Percentiles rank a stretch among this genome's conserved stretches.
phyloP scores from a whole-genome alignment of 2,888 invertebrate genomes.

The Cylloceria caligata region DNA sequence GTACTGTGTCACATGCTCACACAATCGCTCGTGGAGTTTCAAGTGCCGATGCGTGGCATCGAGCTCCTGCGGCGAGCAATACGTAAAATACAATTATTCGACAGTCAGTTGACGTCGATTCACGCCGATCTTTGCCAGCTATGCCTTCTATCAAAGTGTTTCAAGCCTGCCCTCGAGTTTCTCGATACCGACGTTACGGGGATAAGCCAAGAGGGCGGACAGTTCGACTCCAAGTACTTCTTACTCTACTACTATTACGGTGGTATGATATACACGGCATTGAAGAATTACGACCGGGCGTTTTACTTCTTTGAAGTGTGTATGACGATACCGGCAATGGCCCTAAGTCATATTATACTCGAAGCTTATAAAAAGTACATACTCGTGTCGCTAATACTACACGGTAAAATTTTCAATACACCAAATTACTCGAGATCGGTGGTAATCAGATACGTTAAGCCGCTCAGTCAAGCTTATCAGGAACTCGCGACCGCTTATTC shows the following conservation, averaged over 20 bases:
- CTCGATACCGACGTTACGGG: conserved; percentile 96
- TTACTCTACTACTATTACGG: conserved; percentile 98
- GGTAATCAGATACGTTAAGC: conserved; percentile 93
- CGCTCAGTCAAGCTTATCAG: conserved; percentile 94
- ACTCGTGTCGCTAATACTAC: conserved; percentile 94
- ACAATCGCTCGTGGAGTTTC: conserved; percentile 90
- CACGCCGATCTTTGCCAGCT: conserved; percentile 97
- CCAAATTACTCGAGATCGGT: conserved; percentile 97
- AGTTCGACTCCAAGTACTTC: conserved; percentile 95
- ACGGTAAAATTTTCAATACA: conserved; percentile 93
- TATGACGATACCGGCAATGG: conserved; percentile 96
- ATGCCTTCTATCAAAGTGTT: conserved; percentile 95
- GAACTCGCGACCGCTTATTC: conserved; percentile 94
- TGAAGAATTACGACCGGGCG: conserved; percentile 97
- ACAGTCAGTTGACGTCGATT: conserved; percentile 96
- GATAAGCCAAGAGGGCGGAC: conserved; percentile 94
- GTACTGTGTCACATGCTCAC: conserved; percentile 95
- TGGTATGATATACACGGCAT: conserved; percentile 97
- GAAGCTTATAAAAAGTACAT: conserved; percentile 99
- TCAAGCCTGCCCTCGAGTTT: conserved; percentile 95
- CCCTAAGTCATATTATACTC: conserved; percentile 98
- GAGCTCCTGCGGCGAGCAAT: conserved; percentile 93
- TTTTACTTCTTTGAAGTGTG: conserved; percentile 98
- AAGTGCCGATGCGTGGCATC: conserved; percentile 93
- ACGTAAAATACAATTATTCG: conserved; percentile 93